Percentiles rank a stretch among this genome's conserved stretches.
Conservation (phyloP, 2,797 vertebrate species). For the Acridotheres tristis region DNA sequence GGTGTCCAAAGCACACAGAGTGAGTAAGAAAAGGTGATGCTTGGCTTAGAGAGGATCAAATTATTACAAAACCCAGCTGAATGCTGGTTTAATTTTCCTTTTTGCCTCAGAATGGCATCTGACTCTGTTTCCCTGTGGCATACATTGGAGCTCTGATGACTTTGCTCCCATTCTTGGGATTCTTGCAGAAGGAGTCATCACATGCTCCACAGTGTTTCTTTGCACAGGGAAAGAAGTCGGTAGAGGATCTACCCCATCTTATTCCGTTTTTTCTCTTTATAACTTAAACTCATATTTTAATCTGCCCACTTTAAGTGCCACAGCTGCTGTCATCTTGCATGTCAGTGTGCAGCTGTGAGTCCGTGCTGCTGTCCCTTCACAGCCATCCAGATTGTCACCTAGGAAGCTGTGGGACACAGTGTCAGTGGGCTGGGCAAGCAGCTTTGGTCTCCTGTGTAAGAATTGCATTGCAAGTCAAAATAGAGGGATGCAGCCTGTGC, state of each 20-base stretch:
- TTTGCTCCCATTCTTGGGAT: conserved; percentile 45
- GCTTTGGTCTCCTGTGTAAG: neutral
- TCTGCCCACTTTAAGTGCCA: neutral
- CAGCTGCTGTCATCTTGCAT: neutral
- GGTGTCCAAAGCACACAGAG: neutral
- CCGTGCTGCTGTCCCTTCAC: neutral
- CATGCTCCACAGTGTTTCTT: neutral
- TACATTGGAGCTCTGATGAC: neutral
- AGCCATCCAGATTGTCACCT: neutral
- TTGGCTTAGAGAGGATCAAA: neutral
- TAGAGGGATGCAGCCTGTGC: neutral
- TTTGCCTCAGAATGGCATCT: neutral
- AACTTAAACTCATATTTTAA: neutral
- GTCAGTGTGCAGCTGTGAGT: neutral
- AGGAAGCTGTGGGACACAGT: neutral
- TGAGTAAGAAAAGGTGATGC: neutral
- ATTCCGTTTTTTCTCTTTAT: neutral
- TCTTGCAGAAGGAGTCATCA: neutral
- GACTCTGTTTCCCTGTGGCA: neutral
- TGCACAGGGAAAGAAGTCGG: neutral
- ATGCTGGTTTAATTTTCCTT: neutral
- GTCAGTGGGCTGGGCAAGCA: neutral
- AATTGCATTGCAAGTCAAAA: neutral
- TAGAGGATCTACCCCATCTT: neutral
- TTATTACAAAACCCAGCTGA: neutral